phyloP scores from a whole-genome alignment of 2,113 vertebrate genomes.

The Lagopus muta region DNA sequence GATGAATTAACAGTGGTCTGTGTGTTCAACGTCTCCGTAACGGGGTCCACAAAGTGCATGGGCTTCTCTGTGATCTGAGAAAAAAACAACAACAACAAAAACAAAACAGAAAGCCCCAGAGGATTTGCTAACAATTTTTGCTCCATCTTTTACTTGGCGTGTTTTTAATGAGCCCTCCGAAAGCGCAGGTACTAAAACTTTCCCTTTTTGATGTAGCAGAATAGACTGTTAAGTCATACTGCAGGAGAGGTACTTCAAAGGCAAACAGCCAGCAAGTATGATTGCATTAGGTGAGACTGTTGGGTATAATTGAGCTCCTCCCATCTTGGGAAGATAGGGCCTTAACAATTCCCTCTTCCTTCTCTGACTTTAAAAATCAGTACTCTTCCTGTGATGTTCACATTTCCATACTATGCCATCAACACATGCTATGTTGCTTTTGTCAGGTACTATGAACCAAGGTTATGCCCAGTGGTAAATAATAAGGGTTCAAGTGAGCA shows the following conservation, averaged over 20 bases:
- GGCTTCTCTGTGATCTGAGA: slow-evolving; percentile 34
- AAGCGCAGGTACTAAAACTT: slow-evolving; percentile 73
- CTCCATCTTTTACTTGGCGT: slow-evolving; percentile 44
- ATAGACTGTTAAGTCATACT: slow-evolving; percentile 65
- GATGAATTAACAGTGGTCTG: slow-evolving; percentile 49
- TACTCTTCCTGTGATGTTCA: slow-evolving; percentile 39
- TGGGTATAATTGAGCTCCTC: slow-evolving; percentile 73
- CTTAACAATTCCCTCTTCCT: slow-evolving; percentile 51
- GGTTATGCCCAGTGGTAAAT: not conserved
- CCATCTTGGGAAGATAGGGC: slow-evolving; percentile 60
- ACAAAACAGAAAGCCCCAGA: slow-evolving; percentile 38
- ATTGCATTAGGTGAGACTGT: slow-evolving; percentile 63
- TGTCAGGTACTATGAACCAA: not conserved
- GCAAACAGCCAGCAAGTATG: slow-evolving; percentile 63
- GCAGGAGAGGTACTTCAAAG: slow-evolving; percentile 64
- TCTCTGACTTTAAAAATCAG: slow-evolving; percentile 57
- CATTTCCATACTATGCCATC: slow-evolving; percentile 43
- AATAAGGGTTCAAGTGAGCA: not conserved
- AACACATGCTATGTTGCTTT: not conserved
- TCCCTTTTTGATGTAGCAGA: slow-evolving; percentile 70
- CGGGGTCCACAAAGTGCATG: slow-evolving; percentile 41
- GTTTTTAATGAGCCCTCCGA: slow-evolving; percentile 74
- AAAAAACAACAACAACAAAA: not conserved
- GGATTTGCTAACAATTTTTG: slow-evolving; percentile 70
- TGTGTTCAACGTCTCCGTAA: slow-evolving; percentile 46